These are phyloP conservation scores for Macrotis lagotis DNA, from an alignment of 2,113 vertebrate species.

Conservation along the genomic window DNA sequence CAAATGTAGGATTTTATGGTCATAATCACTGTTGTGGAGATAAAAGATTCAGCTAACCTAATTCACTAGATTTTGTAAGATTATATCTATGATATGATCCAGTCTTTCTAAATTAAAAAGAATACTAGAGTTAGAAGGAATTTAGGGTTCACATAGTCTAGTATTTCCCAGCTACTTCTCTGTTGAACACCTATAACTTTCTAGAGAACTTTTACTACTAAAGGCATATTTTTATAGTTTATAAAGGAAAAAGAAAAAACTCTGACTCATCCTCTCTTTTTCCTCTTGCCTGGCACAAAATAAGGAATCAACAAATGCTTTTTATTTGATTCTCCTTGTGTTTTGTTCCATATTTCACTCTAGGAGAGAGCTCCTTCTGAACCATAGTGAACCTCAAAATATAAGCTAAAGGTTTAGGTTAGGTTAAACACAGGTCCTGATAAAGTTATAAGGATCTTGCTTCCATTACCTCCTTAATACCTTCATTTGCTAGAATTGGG, in stretches of 20 bases:
- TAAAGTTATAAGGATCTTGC: no score
- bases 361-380: background rate
- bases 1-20: background rate
- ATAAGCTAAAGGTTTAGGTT: no score
- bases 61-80: background rate
- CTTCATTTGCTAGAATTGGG: no score
- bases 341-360: background rate
- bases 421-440: no score
- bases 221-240: background rate
- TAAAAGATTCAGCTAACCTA: background rate
- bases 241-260: no score
- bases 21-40: no score
- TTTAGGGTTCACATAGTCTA: background rate
- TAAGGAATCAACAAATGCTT: background rate
- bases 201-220: background rate
- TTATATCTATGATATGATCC: background rate
- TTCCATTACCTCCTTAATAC: no score
- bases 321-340: background rate
- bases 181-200: background rate
- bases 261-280: background rate
- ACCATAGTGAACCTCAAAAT: background rate
- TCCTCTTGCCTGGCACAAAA: background rate
- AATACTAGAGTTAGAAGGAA: background rate
- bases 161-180: background rate
- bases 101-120: background rate